A percentile compares a stretch with the other conserved stretches of the same genome.
Conservation (phyloP, 2,797 vertebrate genomes). For the Tamandua tetradactyla region DNA sequence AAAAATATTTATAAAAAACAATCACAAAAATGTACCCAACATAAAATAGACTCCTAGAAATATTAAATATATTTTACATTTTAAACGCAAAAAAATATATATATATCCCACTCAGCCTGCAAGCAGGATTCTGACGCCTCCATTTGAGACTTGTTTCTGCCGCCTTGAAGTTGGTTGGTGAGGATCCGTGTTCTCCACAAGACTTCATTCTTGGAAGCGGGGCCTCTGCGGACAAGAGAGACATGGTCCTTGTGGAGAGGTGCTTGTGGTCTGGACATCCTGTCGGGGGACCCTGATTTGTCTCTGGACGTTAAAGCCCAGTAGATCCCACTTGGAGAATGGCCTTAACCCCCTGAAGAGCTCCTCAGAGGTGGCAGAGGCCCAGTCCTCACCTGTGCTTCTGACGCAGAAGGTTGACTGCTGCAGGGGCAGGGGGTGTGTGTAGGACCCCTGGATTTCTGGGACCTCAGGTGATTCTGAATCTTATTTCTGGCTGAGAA, state of each 20-base stretch:
- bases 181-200: neutral
- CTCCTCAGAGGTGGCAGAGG: neutral
- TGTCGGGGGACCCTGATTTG: neutral
- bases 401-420: neutral
- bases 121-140: neutral
- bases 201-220: neutral
- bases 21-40: too few species aligned
- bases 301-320: neutral
- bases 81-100: too few species aligned
- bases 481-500: neutral
- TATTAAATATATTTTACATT: too few species aligned
- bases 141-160: neutral
- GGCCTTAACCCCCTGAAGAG: neutral
- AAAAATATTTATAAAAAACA: too few species aligned
- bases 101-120: neutral
- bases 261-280: neutral
- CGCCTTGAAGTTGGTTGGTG: neutral
- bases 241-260: neutral
- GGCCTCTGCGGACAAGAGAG: neutral
- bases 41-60: too few species aligned
- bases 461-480: neutral
- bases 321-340: neutral
- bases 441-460: neutral
- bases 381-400: neutral
- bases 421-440: neutral